Conservation (phyloP, 1,140 invertebrate genomes). For the Megathymus violae region DNA sequence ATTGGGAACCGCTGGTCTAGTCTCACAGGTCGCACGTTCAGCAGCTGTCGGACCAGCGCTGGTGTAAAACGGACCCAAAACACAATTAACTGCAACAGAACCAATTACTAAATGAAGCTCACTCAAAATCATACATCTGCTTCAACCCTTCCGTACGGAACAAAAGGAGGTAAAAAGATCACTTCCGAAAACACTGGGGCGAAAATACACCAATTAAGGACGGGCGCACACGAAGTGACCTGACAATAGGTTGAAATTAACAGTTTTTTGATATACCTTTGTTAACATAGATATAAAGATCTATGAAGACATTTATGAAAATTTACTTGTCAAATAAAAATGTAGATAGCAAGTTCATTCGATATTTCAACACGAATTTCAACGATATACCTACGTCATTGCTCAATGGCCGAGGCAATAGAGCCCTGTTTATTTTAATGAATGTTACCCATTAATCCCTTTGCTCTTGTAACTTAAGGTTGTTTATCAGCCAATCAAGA, state of each 20-base stretch:
- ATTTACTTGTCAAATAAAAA: no score
- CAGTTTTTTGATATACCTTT: slow-evolving; percentile 41
- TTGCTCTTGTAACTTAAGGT: no score
- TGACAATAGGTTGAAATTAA: slow-evolving; percentile 51
- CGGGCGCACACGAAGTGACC: slow-evolving; percentile 42
- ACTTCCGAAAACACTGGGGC: slow-evolving; percentile 53
- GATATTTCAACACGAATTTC: no score
- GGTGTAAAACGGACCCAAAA: slow-evolving; percentile 33
- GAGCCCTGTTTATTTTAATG: no score
- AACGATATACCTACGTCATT: no score
- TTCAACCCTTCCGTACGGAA: slow-evolving; percentile 54
- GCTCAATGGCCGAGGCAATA: no score
- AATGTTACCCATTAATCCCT: no score
- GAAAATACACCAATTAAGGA: slow-evolving; percentile 62
- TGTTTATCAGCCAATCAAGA: no score
- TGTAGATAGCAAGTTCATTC: no score
- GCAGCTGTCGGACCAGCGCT: slow-evolving; percentile 5
- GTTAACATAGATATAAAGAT: slow-evolving; percentile 5
- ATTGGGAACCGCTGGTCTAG: neutral
- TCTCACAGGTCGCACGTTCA: neutral
- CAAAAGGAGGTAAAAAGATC: slow-evolving; percentile 40
- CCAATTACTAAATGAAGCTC: slow-evolving; percentile 62
- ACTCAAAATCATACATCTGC: slow-evolving; percentile 71
- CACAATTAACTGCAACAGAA: slow-evolving; percentile 61
- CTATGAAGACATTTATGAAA: slow-evolving; percentile 15